These are phyloP conservation scores for Mus minutoides DNA, from an alignment of 2,797 vertebrate species.

Conservation along the genomic window DNA sequence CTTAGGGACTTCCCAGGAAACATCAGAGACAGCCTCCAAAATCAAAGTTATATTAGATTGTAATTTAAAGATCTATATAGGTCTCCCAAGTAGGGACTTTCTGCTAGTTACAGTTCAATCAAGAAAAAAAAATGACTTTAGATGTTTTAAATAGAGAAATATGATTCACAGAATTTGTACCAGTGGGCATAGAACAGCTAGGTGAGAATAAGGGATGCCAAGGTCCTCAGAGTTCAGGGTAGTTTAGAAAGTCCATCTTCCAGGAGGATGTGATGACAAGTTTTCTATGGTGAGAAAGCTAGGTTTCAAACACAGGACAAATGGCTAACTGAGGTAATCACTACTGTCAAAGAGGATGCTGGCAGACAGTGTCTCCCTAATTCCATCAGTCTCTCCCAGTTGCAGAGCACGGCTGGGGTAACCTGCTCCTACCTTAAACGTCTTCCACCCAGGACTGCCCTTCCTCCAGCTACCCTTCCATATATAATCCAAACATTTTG, in stretches of 20 bases:
- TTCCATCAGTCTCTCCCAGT: neutral
- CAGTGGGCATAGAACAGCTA: neutral
- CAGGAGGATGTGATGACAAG: neutral
- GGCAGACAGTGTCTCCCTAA: neutral
- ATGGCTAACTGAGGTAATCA: no score
- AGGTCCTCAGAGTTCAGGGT: neutral
- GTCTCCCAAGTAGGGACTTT: neutral
- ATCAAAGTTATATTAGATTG: neutral
- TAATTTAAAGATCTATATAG: neutral
- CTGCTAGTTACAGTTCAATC: neutral
- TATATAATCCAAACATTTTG: neutral
- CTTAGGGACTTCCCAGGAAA: neutral
- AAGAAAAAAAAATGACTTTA: neutral
- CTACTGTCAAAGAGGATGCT: neutral
- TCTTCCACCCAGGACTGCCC: neutral
- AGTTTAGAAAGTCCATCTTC: neutral
- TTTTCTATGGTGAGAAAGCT: neutral
- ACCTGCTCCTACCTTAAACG: neutral
- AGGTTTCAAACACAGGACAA: neutral
- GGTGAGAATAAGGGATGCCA: neutral
- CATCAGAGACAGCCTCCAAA: neutral
- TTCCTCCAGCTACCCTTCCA: neutral
- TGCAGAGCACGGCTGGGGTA: neutral
- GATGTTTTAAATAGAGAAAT: conserved; percentile 26
- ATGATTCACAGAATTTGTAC: neutral